A percentile compares a stretch with the other conserved stretches of the same genome.
Evolutionary conservation across 2,888 invertebrate species (phyloP).

Genomic region (Melinaea menophilus): DNA sequence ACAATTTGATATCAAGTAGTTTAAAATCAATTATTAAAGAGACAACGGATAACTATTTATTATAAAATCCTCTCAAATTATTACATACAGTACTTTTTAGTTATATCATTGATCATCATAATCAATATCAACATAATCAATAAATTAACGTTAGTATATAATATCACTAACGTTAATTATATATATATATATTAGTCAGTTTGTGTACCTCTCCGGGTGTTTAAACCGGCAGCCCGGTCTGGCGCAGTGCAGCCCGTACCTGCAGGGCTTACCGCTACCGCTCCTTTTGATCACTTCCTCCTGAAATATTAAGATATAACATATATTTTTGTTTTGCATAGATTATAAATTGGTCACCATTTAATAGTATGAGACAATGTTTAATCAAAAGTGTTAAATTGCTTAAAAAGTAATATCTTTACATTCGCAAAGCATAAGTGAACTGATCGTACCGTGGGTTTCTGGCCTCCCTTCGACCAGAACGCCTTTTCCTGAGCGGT

Average conservation of each 20-base stretch:
- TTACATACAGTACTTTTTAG: no score
- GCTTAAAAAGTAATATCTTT: no score
- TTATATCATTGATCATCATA: no score
- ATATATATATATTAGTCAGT: constrained; percentile 19
- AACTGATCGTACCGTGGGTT: constrained; percentile 52
- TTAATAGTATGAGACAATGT: not conserved
- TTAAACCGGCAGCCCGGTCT: constrained; percentile 94
- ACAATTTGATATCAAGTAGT: no score
- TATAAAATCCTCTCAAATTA: no score
- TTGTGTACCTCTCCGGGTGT: constrained; percentile 79
- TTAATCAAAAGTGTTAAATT: not conserved
- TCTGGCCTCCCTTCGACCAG: constrained; percentile 82
- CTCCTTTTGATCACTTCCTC: constrained; percentile 51
- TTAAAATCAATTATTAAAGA: no score
- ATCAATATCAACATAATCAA: no score
- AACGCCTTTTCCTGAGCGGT: constrained; percentile 88
- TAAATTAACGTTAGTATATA: no score
- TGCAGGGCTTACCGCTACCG: constrained; percentile 83
- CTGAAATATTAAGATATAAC: constrained; percentile 31
- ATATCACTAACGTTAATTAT: no score
- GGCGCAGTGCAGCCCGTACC: no score
- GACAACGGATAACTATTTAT: no score
- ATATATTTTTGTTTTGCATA: no score
- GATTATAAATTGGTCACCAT: not conserved
- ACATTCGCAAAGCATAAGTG: not conserved